Base-by-base conservation (phyloP, 2,888 invertebrate species). In the Baccha elongata region DNA sequence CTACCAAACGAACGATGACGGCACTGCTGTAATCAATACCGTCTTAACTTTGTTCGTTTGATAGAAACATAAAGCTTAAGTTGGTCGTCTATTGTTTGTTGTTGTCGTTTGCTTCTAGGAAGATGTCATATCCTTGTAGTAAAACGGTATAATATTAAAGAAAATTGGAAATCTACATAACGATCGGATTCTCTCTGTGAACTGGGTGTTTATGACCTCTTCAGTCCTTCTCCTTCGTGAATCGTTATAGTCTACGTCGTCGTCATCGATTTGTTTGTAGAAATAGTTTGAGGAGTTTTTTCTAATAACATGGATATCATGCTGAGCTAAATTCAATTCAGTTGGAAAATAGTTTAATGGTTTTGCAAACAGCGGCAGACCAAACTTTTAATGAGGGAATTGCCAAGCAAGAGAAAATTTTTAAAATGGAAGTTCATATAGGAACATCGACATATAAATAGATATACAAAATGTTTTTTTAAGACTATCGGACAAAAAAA, bases 141-240 rank as follows among this genome's bases (percentile, higher is more conserved):
- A 44, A 37, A 69, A 69, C 52, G 32, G 29, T 62, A 32, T 35
- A 21, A 62, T 44, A 76, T 68, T 62, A 42, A 64, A 44, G 23
- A 23, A 44, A 69, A 76, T 69, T 68, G 68, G 69, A 75, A 52
- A 75, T 44, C 60, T 35, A 44, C 23, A 19, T 53, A 26, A 21
- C 40, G 32, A n/a, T 53, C 8, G 8, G 37, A 35, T n/a, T n/a
- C 2, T 17, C 44, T 37, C 7, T 35, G 42, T 48, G 44, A 40
- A 5, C 29, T 35, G 15, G 6, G 1, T 62, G 72, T 44, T 53
- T 72, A 52, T 53, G 62, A 55, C 55, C 37, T 15, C 37, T 55
- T 55, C 8, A 15, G 17, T 5, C 11, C 8, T 42, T 7, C n/a
- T 8, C 19, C 13, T 13, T 23, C 10, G 19, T 19, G 6, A 5